phyloP scores from a whole-genome alignment of 2,113 vertebrate species.

The Xenopus tropicalis region UCB_Xtro_10.0 CM004448.2:33233001-33233500 shows the following conservation, averaged over 20 bases:
- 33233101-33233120: slow-evolving; percentile 81
- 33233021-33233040: too few relatives aligned
- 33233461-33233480: slow-evolving; percentile 80
- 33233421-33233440: slow-evolving; percentile 85
- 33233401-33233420: slow-evolving; percentile 80
- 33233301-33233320: slow-evolving; percentile 80
- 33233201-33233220: slow-evolving; percentile 84
- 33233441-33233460: slow-evolving; percentile 89
- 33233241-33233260: slow-evolving; percentile 80
- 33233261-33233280: slow-evolving; percentile 82
- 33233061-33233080: slow-evolving; percentile 71
- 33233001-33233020: too few relatives aligned
- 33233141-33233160: slow-evolving; percentile 79
- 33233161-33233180: slow-evolving; percentile 76
- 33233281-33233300: slow-evolving; percentile 80
- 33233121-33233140: slow-evolving; percentile 78
- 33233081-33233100: slow-evolving; percentile 76
- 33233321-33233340: slow-evolving; percentile 81
- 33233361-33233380: slow-evolving; percentile 95
- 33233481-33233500: slow-evolving; percentile 72
- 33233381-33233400: slow-evolving; percentile 85
- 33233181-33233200: slow-evolving; percentile 71
- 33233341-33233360: slow-evolving; percentile 87
- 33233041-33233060: too few relatives aligned
- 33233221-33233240: slow-evolving; percentile 79